Percentiles rank a stretch among this genome's conserved stretches.
Conservation (phyloP, 2,797 vertebrate species). For the Chaenodraco wilsoni region DNA sequence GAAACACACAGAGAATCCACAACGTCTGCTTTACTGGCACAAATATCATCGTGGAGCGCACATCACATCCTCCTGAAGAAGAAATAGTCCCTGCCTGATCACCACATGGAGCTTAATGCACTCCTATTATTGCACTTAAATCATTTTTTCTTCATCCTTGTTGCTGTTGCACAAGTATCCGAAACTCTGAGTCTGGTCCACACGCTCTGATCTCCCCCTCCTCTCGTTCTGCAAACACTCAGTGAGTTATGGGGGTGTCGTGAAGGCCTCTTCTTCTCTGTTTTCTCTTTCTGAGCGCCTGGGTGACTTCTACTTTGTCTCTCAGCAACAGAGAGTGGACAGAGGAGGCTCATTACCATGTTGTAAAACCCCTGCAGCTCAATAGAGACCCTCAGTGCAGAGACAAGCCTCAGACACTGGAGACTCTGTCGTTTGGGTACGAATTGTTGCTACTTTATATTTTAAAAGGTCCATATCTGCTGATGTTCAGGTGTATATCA, state of each 20-base stretch:
- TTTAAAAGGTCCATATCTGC: too few species aligned
- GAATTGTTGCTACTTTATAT: background rate
- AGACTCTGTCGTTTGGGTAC: background rate
- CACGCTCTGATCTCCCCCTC: conserved; percentile 1
- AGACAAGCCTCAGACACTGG: conserved; percentile 6
- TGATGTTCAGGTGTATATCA: too few species aligned
- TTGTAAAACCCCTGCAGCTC: conserved; percentile 62
- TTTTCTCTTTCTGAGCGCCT: conserved; percentile 50
- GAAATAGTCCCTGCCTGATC: background rate
- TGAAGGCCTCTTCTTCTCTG: conserved; percentile 52
- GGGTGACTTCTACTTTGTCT: conserved; percentile 79
- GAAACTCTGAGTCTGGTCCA: too few species aligned
- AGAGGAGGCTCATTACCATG: conserved; percentile 79
- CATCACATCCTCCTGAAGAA: conserved; percentile 15
- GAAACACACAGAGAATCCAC: conserved; percentile 52
- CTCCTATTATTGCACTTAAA: too few species aligned
- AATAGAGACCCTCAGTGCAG: conserved; percentile 47
- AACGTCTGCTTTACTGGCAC: background rate
- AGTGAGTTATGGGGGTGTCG: conserved; percentile 71
- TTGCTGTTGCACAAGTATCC: background rate
- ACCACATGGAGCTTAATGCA: background rate
- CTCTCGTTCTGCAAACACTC: conserved; percentile 13
- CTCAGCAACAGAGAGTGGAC: conserved; percentile 78
- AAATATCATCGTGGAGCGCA: conserved; percentile 29
- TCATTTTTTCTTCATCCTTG: conserved; percentile 3